phyloP scores from a whole-genome alignment of 2,797 vertebrate genomes.

The Smutsia gigantea region DNA sequence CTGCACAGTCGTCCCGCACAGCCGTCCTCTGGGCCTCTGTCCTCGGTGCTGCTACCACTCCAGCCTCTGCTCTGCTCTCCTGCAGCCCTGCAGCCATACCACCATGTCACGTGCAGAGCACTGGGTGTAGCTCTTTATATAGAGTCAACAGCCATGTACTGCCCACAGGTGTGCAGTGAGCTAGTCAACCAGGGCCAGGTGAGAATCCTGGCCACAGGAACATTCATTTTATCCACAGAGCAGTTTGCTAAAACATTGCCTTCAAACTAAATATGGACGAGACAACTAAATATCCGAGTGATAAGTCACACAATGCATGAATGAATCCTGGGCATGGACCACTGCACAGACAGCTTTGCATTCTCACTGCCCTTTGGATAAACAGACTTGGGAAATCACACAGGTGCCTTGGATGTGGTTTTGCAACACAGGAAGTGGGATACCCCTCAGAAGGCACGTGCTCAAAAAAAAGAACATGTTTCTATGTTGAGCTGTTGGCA shows the following conservation, averaged over 20 bases:
- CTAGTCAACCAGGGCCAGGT: too few relatives aligned
- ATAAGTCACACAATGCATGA: neutral
- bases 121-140: too few relatives aligned
- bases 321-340: neutral
- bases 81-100: too few relatives aligned
- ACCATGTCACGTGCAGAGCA: too few relatives aligned
- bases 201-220: too few relatives aligned
- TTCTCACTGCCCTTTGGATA: neutral
- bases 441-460: rapidly evolving
- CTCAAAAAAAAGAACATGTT: neutral
- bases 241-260: neutral
- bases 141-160: too few relatives aligned
- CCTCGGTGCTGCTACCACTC: too few relatives aligned
- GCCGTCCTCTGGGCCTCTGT: too few relatives aligned
- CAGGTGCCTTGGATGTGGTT: neutral
- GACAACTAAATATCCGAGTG: neutral
- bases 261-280: neutral
- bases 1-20: too few relatives aligned
- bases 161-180: too few relatives aligned
- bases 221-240: neutral
- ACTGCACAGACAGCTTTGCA: neutral
- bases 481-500: rapidly evolving
- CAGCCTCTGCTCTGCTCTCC: too few relatives aligned
- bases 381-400: neutral
- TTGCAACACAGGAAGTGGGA: neutral